Evolutionary conservation across 2,888 invertebrate genomes (phyloP).

Genomic region (Drosophila formosana): DNA sequence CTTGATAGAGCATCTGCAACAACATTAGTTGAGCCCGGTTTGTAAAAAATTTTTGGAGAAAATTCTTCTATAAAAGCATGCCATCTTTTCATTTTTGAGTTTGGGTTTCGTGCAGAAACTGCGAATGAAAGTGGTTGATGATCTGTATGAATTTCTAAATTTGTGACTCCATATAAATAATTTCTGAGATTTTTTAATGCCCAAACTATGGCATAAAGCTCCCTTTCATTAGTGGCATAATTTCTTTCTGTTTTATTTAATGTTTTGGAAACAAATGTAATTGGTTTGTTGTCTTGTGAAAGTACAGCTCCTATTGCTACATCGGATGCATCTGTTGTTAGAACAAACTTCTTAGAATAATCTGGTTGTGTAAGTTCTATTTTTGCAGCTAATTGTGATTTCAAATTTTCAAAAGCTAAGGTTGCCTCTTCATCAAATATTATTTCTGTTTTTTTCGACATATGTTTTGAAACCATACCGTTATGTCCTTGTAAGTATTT

Average conservation of each 20-base stretch:
- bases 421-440: not conserved
- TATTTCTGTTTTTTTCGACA: not conserved
- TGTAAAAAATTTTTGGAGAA: not conserved
- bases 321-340: not conserved
- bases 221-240: not conserved
- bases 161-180: not conserved
- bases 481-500: not conserved
- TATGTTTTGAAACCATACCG: not conserved
- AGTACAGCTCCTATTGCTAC: not conserved
- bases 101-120: not conserved
- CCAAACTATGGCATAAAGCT: not conserved
- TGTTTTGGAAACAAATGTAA: slow-evolving; percentile 4
- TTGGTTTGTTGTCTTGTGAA: slow-evolving; percentile 11
- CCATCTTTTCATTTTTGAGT: slow-evolving; percentile 5
- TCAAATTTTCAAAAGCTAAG: not conserved
- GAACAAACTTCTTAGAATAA: slow-evolving; percentile 4
- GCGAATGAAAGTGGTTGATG: slow-evolving; percentile 1
- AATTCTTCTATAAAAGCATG: slow-evolving; percentile 1
- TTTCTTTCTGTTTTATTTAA: slow-evolving; percentile 8
- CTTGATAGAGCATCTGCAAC: not conserved
- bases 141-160: slow-evolving; percentile 1
- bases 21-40: not conserved
- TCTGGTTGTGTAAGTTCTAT: not conserved
- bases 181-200: not conserved
- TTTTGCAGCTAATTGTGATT: not conserved